phyloP scores from a whole-genome alignment of 2,113 vertebrate species.

The Mirza zaza region DNA sequence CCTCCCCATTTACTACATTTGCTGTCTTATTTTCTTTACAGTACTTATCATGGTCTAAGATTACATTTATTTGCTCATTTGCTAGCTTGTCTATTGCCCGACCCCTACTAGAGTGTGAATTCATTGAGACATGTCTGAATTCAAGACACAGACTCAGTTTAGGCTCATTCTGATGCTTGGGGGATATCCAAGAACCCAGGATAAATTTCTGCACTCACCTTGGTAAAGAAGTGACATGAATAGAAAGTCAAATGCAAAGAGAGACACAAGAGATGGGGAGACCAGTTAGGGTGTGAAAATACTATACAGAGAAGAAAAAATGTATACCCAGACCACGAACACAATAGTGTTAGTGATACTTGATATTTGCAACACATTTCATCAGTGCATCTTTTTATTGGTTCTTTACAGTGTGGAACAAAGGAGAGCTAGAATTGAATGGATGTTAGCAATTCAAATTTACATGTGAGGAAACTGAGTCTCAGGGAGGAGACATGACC shows the following conservation, averaged over 20 bases:
- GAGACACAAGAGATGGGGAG: not conserved
- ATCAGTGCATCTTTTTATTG: not conserved
- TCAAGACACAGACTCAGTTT: not conserved
- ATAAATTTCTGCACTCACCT: not conserved
- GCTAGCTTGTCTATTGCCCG: no score
- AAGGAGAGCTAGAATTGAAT: not conserved
- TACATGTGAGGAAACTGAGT: not conserved
- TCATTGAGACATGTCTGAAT: not conserved
- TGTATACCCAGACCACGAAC: not conserved
- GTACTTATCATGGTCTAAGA: no score
- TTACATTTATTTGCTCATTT: no score
- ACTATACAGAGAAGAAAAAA: not conserved
- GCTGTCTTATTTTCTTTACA: no score
- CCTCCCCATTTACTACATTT: no score
- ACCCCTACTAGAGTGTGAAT: no score
- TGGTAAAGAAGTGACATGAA: not conserved
- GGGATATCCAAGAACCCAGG: not conserved
- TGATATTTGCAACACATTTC: not conserved
- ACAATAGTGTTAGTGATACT: not conserved
- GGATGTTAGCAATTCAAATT: not conserved
- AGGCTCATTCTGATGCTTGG: not conserved
- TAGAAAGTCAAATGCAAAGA: not conserved
- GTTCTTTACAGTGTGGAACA: not conserved
- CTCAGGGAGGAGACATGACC: not conserved
- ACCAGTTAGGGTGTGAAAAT: not conserved